phyloP scores from a whole-genome alignment of 2,797 vertebrate genomes.

The Enteromius anoplus region DNA sequence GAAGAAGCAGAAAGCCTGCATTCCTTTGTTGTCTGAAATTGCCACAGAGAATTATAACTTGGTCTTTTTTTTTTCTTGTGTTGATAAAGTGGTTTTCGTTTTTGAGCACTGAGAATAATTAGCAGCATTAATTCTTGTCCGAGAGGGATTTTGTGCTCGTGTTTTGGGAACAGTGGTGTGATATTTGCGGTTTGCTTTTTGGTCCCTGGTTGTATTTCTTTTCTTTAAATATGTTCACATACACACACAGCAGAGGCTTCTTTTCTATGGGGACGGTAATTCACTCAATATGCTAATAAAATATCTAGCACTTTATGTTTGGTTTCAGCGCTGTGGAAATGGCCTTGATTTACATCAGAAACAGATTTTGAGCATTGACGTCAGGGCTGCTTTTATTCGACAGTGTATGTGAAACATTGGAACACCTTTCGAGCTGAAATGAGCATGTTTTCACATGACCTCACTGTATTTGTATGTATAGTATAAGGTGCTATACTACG shows the following conservation, averaged over 20 bases:
- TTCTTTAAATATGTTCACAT: slow-evolving; percentile 20
- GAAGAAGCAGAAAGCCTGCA: neutral
- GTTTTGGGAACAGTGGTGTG: slow-evolving; percentile 18
- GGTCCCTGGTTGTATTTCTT: slow-evolving; percentile 5
- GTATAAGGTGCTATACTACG: neutral
- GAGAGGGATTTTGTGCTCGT: neutral
- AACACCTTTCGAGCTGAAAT: neutral
- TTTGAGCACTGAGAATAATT: slow-evolving; percentile 17
- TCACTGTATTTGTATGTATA: neutral
- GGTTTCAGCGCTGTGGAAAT: neutral
- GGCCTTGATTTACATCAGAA: neutral
- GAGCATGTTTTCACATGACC: neutral
- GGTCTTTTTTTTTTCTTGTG: neutral
- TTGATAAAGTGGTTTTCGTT: slow-evolving; percentile 3
- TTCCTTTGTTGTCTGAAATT: neutral
- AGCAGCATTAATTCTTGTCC: neutral
- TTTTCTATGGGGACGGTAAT: slow-evolving; percentile 14
- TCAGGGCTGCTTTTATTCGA: neutral
- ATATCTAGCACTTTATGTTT: slow-evolving; percentile 13
- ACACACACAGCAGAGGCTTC: neutral
- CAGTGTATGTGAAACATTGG: neutral
- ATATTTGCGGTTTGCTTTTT: slow-evolving; percentile 35
- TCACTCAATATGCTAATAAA: slow-evolving; percentile 40
- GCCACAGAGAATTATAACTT: neutral
- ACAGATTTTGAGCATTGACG: neutral